These are phyloP conservation scores for Schizopygopsis malacanthus DNA, from an alignment of 2,797 vertebrate genomes.

Conservation along the genomic window DNA sequence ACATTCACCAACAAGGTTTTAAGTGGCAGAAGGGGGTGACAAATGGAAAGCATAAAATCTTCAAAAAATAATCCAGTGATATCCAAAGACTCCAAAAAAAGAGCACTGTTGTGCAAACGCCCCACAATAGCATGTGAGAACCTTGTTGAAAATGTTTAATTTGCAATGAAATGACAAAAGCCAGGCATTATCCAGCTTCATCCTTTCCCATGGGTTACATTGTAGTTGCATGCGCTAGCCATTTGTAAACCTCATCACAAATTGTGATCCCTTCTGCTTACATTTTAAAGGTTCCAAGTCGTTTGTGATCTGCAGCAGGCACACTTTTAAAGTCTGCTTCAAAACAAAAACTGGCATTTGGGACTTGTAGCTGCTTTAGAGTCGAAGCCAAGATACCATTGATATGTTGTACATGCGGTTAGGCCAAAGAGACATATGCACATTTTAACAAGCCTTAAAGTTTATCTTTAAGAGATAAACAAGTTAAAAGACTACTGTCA, in stretches of 20 bases:
- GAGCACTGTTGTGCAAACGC: neutral
- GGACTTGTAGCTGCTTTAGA: slow-evolving; percentile 28
- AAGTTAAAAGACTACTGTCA: slow-evolving; percentile 34
- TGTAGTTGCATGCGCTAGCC: neutral
- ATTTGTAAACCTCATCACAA: slow-evolving; percentile 9
- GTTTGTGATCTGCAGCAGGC: slow-evolving; percentile 33
- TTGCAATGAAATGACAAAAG: slow-evolving; percentile 26
- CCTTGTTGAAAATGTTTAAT: neutral
- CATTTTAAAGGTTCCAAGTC: slow-evolving; percentile 25
- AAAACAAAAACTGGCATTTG: slow-evolving; percentile 21
- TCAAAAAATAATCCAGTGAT: neutral
- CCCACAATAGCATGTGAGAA: neutral
- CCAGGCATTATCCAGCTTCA: neutral
- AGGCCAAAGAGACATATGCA: neutral
- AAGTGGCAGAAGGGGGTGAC: neutral
- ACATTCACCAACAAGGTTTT: neutral
- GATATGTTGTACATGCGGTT: slow-evolving; percentile 35
- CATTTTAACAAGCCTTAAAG: neutral
- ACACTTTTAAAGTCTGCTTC: neutral
- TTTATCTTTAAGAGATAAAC: slow-evolving; percentile 38
- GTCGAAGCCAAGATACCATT: slow-evolving; percentile 36
- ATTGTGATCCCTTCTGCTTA: slow-evolving; percentile 2
- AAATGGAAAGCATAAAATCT: slow-evolving; percentile 11
- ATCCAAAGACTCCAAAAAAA: slow-evolving; percentile 3
- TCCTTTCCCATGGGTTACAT: slow-evolving; percentile 23